phyloP scores from a whole-genome alignment of 2,888 invertebrate species.

The Eugnorisma glareosa region DNA sequence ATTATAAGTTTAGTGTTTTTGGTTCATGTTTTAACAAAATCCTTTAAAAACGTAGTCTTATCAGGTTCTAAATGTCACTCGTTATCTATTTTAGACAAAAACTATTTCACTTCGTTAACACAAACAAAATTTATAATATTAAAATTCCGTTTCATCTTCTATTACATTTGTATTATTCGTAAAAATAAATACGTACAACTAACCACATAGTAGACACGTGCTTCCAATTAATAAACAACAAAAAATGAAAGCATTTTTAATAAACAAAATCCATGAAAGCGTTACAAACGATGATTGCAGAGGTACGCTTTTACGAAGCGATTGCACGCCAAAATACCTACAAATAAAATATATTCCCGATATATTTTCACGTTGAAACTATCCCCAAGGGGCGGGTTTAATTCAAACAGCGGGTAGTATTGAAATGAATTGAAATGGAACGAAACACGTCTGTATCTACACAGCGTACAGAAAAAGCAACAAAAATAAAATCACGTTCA shows the following conservation, averaged over 20 bases:
- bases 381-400: slow-evolving; percentile 66
- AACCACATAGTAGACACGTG: background rate
- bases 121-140: background rate
- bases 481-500: slow-evolving; percentile 57
- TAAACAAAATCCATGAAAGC: slow-evolving; percentile 12
- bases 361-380: slow-evolving; percentile 62
- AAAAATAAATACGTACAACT: background rate
- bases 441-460: slow-evolving; percentile 50
- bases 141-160: background rate
- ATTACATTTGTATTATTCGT: background rate
- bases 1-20: background rate
- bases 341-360: slow-evolving; percentile 51
- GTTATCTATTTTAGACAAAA: background rate
- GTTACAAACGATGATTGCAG: slow-evolving; percentile 14
- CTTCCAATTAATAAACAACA: slow-evolving; percentile 7
- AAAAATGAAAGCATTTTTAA: slow-evolving; percentile 10
- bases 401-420: slow-evolving; percentile 64
- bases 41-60: background rate
- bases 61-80: background rate
- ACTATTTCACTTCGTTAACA: background rate
- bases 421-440: slow-evolving; percentile 66
- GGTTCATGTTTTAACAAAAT: background rate
- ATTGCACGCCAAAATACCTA: slow-evolving; percentile 27
- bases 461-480: slow-evolving; percentile 47
- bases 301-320: slow-evolving; percentile 22